Evolutionary conservation across 2,113 vertebrate species (phyloP), one percentile per base, ranked within the genome.

Genomic region (Perccottus glenii): DNA sequence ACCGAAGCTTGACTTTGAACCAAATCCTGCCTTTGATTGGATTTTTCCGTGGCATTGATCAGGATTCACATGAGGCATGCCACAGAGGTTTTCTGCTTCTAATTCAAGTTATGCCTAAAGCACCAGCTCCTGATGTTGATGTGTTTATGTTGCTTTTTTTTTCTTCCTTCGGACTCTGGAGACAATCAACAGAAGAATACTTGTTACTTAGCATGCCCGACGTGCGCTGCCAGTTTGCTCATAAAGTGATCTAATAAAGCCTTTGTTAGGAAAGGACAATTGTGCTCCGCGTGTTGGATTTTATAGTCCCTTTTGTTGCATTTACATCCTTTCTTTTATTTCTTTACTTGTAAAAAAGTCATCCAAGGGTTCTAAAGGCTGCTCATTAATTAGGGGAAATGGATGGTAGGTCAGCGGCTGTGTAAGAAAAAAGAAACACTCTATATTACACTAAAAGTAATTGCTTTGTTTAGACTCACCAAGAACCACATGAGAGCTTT

Each of bases 1-100:
- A 5, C 56, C 62, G 53, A 15, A 43, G 67, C 40, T 40, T 84
- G 84, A 85, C 83, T 74, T 87, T 85, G 71, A 73, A 55, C 38
- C 68, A 77, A 85, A 62, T 45, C 67, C 58, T 70, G 46, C 44
- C 67, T 61, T 73, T 68, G 47, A 83, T 80, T 83, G 71, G 59
- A 78, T 88, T 84, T 74, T 63, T 76, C 66, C 11, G 64, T 78
- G 69, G 44, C 77, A 83, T 78, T 82, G 82, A 87, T 88, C 73
- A 74, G 75, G 67, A 70, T 58, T 82, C 74, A 78, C 84, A 77
- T 58, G 70, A 87, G 69, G 76, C 65, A 65, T 78, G 62, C 70
- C 77, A 59, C 60, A 45, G 71, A 81, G 73, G 36, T 32, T 76
- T 58, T 77, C 68, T 84, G 65, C 65, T 82, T 85, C 72, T 73